These are phyloP conservation scores for Caenorhabditis japonica DNA, from an alignment of 2,888 invertebrate genomes.

Conservation along the genomic window DNA sequence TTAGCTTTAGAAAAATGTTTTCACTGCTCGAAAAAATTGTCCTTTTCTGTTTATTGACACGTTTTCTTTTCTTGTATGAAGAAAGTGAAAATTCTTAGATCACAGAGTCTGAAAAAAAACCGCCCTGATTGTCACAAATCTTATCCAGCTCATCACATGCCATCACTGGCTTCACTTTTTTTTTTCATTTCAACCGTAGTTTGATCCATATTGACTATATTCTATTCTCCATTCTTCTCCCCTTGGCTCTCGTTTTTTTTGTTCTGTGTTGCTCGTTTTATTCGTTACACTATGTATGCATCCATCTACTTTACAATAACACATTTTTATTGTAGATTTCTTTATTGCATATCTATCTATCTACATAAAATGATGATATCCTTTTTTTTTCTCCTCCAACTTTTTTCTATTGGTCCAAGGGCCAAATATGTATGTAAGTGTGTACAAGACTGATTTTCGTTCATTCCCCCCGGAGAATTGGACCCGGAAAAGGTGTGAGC, in stretches of 20 bases:
- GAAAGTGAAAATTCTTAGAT: too few relatives aligned
- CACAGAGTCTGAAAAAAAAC: neutral
- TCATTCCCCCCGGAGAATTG: slow-evolving; percentile 41
- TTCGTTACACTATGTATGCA: too few relatives aligned
- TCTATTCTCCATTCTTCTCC: too few relatives aligned
- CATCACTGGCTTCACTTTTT: slow-evolving; percentile 27
- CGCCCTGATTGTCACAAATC: slow-evolving; percentile 35
- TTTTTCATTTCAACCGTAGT: neutral
- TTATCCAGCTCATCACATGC: slow-evolving; percentile 31
- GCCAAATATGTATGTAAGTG: slow-evolving; percentile 41
- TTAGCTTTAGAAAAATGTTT: too few relatives aligned
- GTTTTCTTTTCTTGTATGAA: too few relatives aligned
- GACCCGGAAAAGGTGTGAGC: slow-evolving; percentile 42
- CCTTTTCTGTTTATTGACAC: too few relatives aligned
- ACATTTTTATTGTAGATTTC: neutral
- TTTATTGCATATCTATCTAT: neutral
- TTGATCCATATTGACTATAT: too few relatives aligned
- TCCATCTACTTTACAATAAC: too few relatives aligned
- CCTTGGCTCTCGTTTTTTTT: too few relatives aligned
- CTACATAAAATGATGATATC: neutral
- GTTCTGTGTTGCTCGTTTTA: too few relatives aligned
- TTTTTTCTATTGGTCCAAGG: slow-evolving; percentile 11
- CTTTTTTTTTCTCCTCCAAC: neutral
- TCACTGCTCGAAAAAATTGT: too few relatives aligned
- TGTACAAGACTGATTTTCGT: too few relatives aligned